Evolutionary conservation across 2,888 invertebrate genomes (phyloP).

Genomic region (Apamea epomidion): DNA sequence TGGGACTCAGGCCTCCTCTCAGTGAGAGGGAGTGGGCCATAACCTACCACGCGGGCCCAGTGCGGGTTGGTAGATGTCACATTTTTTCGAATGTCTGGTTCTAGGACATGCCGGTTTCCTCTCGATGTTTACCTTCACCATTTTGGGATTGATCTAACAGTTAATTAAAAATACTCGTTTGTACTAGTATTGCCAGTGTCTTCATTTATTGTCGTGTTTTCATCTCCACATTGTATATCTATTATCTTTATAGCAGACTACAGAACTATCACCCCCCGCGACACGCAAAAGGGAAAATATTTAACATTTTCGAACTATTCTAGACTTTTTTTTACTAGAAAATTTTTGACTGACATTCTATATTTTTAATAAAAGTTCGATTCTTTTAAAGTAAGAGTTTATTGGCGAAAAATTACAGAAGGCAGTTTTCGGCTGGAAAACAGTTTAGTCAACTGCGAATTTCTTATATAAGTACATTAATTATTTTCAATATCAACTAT

Average conservation of each 20-base stretch:
- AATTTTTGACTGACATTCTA: background rate
- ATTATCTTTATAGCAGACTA: background rate
- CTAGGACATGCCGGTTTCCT: too few species aligned
- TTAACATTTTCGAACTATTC: background rate
- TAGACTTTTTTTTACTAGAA: background rate
- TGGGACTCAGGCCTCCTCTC: too few species aligned
- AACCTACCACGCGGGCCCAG: too few species aligned
- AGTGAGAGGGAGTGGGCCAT: too few species aligned
- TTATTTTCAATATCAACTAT: slow-evolving; percentile 4
- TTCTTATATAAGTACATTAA: background rate
- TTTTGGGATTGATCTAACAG: too few species aligned
- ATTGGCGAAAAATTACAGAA: background rate
- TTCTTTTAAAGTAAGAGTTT: background rate
- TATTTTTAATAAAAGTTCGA: background rate
- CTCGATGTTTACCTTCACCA: too few species aligned
- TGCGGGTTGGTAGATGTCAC: too few species aligned
- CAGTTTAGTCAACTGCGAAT: background rate
- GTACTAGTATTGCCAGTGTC: too few species aligned
- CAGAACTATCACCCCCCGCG: background rate
- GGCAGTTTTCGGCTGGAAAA: background rate
- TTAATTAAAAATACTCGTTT: too few species aligned
- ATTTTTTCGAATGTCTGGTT: too few species aligned
- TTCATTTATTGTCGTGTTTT: too few species aligned
- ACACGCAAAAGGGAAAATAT: background rate
- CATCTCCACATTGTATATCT: background rate